Percentiles rank a stretch among this genome's conserved stretches.
phyloP scores from a whole-genome alignment of 2,113 vertebrate genomes.

The Gadus chalcogrammus region DNA sequence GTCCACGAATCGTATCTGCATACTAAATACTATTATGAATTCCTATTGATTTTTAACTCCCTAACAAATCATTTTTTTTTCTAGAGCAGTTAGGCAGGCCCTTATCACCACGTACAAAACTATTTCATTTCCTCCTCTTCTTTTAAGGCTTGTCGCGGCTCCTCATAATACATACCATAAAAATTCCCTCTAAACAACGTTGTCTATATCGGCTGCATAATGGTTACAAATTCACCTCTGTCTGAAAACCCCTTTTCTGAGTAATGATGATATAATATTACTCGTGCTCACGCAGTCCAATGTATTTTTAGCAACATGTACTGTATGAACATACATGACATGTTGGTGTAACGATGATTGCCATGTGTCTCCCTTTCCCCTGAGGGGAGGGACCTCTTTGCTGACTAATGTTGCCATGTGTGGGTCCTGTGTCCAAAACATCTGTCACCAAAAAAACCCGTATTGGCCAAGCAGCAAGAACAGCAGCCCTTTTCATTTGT shows the following conservation, averaged over 20 bases:
- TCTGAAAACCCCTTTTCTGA: too few species aligned
- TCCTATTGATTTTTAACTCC: conserved; percentile 33
- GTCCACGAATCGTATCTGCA: conserved; percentile 36
- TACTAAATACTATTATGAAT: conserved; percentile 30
- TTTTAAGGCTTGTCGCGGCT: background rate
- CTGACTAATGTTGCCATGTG: conserved; percentile 58
- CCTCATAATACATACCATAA: conserved; percentile 12
- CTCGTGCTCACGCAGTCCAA: too few species aligned
- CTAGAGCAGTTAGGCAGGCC: conserved; percentile 50
- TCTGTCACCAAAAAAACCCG: conserved; percentile 14
- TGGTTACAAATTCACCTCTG: too few species aligned
- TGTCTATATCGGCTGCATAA: too few species aligned
- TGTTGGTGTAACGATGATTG: conserved; percentile 46
- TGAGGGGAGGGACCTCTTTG: conserved; percentile 45
- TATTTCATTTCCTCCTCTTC: conserved; percentile 65
- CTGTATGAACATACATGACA: conserved; percentile 6
- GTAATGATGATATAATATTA: too few species aligned
- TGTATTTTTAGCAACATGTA: too few species aligned
- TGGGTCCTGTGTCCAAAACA: conserved; percentile 43
- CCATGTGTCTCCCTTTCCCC: conserved; percentile 55
- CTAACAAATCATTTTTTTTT: conserved; percentile 34
- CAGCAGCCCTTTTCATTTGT: conserved; percentile 12
- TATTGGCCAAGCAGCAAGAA: conserved; percentile 27
- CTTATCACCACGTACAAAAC: conserved; percentile 47
- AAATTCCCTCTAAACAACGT: background rate